Conservation (phyloP, 1,140 invertebrate genomes). For the Aphis craccivora region DNA sequence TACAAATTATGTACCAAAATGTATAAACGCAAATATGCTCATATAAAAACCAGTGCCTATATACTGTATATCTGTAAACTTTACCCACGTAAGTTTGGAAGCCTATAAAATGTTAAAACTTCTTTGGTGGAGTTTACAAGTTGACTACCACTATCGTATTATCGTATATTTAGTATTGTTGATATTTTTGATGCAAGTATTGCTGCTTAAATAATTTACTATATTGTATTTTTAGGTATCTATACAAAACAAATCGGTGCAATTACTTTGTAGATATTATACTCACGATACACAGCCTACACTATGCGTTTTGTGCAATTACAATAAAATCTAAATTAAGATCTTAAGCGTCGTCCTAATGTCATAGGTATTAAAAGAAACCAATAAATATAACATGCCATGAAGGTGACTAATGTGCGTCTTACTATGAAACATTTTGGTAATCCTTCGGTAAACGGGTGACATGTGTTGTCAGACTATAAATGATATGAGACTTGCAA, state of each 20-base stretch:
- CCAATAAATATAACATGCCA: not conserved
- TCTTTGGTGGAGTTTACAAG: too few relatives aligned
- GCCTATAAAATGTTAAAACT: too few relatives aligned
- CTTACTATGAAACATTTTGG: not conserved
- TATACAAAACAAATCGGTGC: not conserved
- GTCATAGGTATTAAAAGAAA: not conserved
- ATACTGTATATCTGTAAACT: too few relatives aligned
- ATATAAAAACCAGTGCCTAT: too few relatives aligned
- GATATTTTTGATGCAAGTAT: too few relatives aligned
- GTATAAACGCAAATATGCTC: too few relatives aligned
- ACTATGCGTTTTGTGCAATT: not conserved
- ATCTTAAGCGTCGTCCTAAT: not conserved
- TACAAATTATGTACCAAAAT: too few relatives aligned
- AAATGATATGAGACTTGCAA: not conserved
- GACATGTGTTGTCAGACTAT: not conserved
- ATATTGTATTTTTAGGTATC: not conserved
- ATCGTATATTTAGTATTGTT: fast-evolving
- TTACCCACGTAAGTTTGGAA: too few relatives aligned
- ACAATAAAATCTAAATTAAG: not conserved
- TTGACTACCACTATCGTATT: too few relatives aligned
- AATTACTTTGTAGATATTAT: not conserved
- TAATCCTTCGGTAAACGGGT: not conserved
- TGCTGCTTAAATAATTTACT: not conserved
- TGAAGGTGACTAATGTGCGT: not conserved
- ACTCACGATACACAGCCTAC: not conserved